A percentile compares a stretch with the other conserved stretches of the same genome.
Evolutionary conservation across 2,113 vertebrate species (phyloP).

Genomic region (Arenaria interpres): DNA sequence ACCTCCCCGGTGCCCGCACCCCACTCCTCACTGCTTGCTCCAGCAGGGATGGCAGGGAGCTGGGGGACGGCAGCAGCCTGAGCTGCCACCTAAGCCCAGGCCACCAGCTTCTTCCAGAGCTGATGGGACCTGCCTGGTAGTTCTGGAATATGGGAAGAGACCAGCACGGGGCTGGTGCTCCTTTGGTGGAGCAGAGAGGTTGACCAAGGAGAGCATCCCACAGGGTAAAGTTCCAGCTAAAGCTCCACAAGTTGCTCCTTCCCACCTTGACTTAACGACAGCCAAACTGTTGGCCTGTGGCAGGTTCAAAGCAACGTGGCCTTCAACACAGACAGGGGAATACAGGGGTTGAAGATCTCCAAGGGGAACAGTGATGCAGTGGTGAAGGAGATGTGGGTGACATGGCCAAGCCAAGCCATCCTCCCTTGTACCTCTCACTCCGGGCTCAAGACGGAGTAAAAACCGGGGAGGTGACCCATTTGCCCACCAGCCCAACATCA

Average conservation of each 20-base stretch:
- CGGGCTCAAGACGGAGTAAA: neutral
- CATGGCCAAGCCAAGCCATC: neutral
- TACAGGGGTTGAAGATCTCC: neutral
- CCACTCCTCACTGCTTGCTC: neutral
- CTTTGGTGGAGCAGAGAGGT: neutral
- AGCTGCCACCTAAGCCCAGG: neutral
- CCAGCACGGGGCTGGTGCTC: neutral
- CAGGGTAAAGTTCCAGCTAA: neutral
- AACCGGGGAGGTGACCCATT: neutral
- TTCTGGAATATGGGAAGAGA: neutral
- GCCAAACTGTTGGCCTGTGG: neutral
- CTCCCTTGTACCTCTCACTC: accelerated
- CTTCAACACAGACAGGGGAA: neutral
- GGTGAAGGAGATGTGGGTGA: neutral
- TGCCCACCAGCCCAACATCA: neutral
- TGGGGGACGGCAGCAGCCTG: neutral
- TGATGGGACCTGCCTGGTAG: neutral
- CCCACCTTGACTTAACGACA: neutral
- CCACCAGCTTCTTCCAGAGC: neutral
- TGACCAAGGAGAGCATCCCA: neutral
- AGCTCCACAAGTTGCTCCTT: neutral
- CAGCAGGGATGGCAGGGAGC: accelerated
- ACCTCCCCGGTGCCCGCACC: accelerated
- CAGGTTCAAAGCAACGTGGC: neutral
- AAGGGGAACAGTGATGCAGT: neutral